Base-by-base conservation (phyloP, 2,113 vertebrate genomes). In the Speoplatyrhinus poulsoni region DNA sequence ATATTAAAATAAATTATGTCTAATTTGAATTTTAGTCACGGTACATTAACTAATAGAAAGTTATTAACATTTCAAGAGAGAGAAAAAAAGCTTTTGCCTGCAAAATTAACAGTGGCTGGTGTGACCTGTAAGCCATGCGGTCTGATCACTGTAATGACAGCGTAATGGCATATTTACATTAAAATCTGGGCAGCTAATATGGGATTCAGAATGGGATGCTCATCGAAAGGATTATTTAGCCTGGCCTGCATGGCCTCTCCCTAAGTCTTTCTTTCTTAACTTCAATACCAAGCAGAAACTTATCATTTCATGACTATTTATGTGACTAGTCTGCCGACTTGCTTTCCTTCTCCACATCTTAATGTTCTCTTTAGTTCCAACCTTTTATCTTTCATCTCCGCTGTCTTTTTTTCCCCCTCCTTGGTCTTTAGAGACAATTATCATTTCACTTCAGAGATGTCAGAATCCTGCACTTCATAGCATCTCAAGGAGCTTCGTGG, bases 1-100 rank as follows among this genome's bases (percentile, higher is more conserved):
- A 98, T 97, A 99, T 98, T 98, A 98, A 98, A 99, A 98, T 98
- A 97, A 98, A 98, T 98, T 95, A 98, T 96, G 96, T 98, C 96
- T 98, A 96, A 99, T 99, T 97, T 97, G 95, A 97, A 98, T 99
- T 98, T 99, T 98, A 99, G 97, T 98, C 98, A 98, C 94, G 95
- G 94, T 95, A 96, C 96, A 98, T 98, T 98, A 99, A 98, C 97
- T 97, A 98, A 99, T 98, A 98, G 95, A 98, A 98, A 98, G 96
- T 98, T 98, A 98, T 98, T 99, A 99, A 98, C 96, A 98, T 98
- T 98, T 99, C 96, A 98, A 98, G 96, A 95, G 95, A 90, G 62
- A 57, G 80, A 81, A 95, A 96, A 96, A 97, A 96, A 95, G 96
- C 95, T 95, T 98, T 96, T 96, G 95, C 95, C 95, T 97, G 95